These are phyloP conservation scores for Rhinogobius similis DNA, from an alignment of 2,113 vertebrate genomes.

Conservation along the genomic window DNA sequence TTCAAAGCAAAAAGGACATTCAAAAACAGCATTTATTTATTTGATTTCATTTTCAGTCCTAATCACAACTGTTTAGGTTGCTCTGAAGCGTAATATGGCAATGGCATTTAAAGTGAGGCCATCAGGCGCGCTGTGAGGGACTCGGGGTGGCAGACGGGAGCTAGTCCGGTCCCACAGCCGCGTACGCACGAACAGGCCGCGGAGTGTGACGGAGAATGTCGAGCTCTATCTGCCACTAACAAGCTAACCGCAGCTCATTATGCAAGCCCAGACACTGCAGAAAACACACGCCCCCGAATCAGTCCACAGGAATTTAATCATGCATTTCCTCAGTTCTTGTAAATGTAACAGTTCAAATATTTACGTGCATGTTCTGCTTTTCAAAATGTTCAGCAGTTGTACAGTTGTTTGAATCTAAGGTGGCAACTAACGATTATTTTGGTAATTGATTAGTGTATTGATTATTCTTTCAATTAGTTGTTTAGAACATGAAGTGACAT, in stretches of 20 bases:
- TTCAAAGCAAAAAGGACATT: constrained; percentile 4
- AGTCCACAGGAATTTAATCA: neutral
- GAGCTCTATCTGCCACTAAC: too few species aligned
- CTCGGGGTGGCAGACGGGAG: too few species aligned
- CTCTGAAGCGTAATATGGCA: neutral
- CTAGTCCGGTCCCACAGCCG: neutral
- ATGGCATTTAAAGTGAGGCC: neutral
- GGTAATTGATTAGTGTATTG: too few species aligned
- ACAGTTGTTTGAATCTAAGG: too few species aligned
- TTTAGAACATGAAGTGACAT: too few species aligned
- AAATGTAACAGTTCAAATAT: too few species aligned
- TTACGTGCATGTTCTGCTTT: too few species aligned
- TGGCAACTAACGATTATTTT: too few species aligned
- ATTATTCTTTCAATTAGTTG: too few species aligned
- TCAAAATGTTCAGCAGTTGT: too few species aligned
- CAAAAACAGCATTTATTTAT: neutral
- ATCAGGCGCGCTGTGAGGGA: neutral
- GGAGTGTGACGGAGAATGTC: too few species aligned
- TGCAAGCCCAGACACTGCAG: neutral
- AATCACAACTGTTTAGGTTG: neutral
- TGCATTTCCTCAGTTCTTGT: too few species aligned
- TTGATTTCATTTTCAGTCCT: neutral
- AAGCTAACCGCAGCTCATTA: constrained; percentile 30
- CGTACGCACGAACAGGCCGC: constrained; percentile 3
- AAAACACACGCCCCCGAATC: neutral